These are phyloP conservation scores for Chaetorhynchus papuensis DNA, from an alignment of 2,113 vertebrate species.

Conservation along the genomic window DNA sequence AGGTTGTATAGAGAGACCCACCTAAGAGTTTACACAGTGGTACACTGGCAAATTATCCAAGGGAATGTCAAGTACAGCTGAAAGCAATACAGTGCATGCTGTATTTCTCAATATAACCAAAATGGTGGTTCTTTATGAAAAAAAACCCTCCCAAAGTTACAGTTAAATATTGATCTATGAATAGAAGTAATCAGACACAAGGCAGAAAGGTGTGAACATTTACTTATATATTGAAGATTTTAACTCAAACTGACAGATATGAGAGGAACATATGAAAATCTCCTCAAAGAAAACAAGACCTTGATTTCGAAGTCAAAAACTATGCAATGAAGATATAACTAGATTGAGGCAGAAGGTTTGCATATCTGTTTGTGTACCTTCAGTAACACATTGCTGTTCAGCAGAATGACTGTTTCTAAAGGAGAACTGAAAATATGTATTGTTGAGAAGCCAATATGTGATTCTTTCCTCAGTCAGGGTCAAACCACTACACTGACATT, in stretches of 20 bases:
- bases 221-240: not conserved
- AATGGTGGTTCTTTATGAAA: not conserved
- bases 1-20: not conserved
- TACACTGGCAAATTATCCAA: not conserved
- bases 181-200: not conserved
- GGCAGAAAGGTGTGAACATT: not conserved
- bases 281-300: not conserved
- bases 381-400: not conserved
- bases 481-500: not conserved
- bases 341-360: not conserved
- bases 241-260: not conserved
- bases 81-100: not conserved
- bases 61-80: not conserved
- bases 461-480: not conserved
- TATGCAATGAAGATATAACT: not conserved
- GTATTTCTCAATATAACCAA: not conserved
- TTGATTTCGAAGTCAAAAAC: not conserved
- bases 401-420: not conserved
- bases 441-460: not conserved
- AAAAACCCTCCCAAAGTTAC: not conserved
- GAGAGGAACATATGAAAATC: not conserved
- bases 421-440: not conserved
- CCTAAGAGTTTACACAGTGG: not conserved
- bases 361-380: not conserved
- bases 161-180: not conserved